These are phyloP conservation scores for Arizona elegans DNA, from an alignment of 2,113 vertebrate genomes.

Conservation along the genomic window DNA sequence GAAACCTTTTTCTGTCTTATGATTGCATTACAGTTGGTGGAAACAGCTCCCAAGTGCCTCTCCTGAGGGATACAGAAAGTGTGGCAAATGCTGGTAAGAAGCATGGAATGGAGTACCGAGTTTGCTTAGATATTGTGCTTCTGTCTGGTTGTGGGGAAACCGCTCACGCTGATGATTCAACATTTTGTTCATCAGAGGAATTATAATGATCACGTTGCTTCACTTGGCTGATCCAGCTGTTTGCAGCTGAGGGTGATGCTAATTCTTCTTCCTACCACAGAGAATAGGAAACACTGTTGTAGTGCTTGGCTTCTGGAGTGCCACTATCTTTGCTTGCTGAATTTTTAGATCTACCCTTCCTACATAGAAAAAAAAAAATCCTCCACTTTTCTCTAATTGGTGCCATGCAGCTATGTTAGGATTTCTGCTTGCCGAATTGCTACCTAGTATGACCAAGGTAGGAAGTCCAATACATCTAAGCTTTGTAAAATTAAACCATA, in stretches of 20 bases:
- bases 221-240: neutral
- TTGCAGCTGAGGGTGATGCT: neutral
- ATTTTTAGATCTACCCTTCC: neutral
- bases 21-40: conserved; percentile 70
- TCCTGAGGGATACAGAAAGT: conserved; percentile 77
- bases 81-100: conserved; percentile 75
- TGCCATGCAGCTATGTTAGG: neutral
- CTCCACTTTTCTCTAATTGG: neutral
- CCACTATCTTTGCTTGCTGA: neutral
- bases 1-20: neutral
- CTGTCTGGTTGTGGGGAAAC: neutral
- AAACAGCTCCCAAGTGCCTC: conserved; percentile 82
- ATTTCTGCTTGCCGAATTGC: neutral
- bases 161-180: neutral
- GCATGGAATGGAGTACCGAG: neutral
- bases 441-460: neutral
- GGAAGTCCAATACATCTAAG: neutral
- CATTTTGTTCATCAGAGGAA: neutral
- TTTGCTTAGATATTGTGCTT: neutral
- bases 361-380: neutral
- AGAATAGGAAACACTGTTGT: neutral
- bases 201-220: neutral
- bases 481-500: neutral
- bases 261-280: neutral
- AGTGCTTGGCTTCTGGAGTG: neutral